Evolutionary conservation across 1,140 invertebrate species (phyloP).

Genomic region (Colletes gigas): DNA sequence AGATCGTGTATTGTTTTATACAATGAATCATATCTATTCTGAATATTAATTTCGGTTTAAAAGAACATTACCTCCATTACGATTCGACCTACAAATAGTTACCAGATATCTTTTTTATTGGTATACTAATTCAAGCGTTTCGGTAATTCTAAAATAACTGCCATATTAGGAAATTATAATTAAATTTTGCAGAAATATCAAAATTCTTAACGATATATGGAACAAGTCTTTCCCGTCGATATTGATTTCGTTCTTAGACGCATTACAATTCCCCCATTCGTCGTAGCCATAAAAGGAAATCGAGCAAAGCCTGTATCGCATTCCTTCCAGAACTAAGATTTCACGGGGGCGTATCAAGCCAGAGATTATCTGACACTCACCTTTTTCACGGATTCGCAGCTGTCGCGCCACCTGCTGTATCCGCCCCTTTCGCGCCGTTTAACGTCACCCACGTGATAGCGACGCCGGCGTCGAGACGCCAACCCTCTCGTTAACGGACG

Average conservation of each 20-base stretch:
- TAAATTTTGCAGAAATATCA: too few species aligned
- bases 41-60: too few species aligned
- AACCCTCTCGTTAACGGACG: slow-evolving; percentile 61
- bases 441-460: slow-evolving; percentile 70
- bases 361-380: slow-evolving; percentile 65
- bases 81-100: too few species aligned
- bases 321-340: slow-evolving; percentile 43
- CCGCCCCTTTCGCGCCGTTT: slow-evolving; percentile 72
- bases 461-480: slow-evolving; percentile 45
- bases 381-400: slow-evolving; percentile 72
- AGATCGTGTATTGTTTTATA: too few species aligned
- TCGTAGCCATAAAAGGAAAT: slow-evolving; percentile 4
- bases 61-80: too few species aligned
- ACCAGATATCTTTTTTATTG: too few species aligned
- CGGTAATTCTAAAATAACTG: too few species aligned
- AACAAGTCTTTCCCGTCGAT: too few species aligned
- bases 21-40: too few species aligned
- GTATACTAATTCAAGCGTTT: too few species aligned
- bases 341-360: slow-evolving; percentile 69
- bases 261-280: background rate
- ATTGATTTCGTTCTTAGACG: background rate
- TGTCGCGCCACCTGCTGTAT: slow-evolving; percentile 73
- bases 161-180: too few species aligned
- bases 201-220: too few species aligned
- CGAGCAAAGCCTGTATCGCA: slow-evolving; percentile 3